Evolutionary conservation across 2,888 invertebrate species (phyloP).

Genomic region (Amphipoea oculea): DNA sequence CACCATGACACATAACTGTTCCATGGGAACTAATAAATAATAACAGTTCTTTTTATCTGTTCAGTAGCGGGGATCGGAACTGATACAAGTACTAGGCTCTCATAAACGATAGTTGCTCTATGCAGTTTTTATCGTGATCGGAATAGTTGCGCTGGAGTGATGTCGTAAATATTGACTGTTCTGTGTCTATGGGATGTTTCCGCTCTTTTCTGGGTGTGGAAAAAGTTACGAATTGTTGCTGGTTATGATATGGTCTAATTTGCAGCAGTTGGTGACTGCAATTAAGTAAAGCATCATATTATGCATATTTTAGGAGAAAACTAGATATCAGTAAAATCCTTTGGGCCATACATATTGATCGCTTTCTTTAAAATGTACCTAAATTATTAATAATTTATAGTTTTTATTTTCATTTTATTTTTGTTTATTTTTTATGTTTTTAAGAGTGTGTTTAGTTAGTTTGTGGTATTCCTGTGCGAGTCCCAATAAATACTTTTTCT

Average conservation of each 20-base stretch:
- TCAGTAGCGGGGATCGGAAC: slow-evolving; percentile 54
- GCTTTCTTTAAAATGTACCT: too few species aligned
- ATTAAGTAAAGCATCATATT: background rate
- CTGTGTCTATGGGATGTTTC: slow-evolving; percentile 35
- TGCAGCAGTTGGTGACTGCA: background rate
- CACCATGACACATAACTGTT: slow-evolving; percentile 38
- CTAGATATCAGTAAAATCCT: too few species aligned
- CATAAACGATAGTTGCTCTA: slow-evolving; percentile 9
- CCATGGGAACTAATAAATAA: slow-evolving; percentile 55
- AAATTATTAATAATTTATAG: too few species aligned
- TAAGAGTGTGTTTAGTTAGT: too few species aligned
- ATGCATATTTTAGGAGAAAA: too few species aligned
- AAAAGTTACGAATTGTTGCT: background rate
- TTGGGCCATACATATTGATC: too few species aligned
- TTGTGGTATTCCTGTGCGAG: too few species aligned
- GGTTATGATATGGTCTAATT: background rate
- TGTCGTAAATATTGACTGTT: slow-evolving; percentile 45
- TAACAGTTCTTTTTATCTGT: slow-evolving; percentile 46
- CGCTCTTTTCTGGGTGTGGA: background rate
- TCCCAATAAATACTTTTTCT: too few species aligned
- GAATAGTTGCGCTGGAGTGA: slow-evolving; percentile 15
- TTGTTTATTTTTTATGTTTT: too few species aligned
- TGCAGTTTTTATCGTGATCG: slow-evolving; percentile 41
- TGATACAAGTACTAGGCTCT: slow-evolving; percentile 28
- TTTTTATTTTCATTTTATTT: too few species aligned